Conservation (phyloP, 2,113 vertebrate species). For the Alligator sinensis region DNA sequence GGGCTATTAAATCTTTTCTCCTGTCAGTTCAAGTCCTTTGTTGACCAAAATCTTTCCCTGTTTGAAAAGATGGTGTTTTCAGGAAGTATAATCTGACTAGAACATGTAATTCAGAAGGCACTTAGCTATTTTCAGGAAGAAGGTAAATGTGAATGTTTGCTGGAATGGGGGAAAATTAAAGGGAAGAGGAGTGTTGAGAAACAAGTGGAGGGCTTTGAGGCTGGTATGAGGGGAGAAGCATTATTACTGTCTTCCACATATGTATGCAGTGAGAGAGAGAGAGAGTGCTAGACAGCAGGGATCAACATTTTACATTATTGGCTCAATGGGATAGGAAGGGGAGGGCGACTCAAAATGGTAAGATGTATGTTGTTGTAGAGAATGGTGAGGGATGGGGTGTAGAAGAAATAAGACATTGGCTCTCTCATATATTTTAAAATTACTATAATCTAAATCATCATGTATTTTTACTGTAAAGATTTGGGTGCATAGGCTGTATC, state of each 20-base stretch:
- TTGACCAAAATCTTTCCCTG: neutral
- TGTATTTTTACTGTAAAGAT: fast-evolving
- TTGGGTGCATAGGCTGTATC: fast-evolving
- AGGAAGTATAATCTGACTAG: too few relatives aligned
- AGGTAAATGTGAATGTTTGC: neutral
- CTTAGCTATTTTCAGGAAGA: too few relatives aligned
- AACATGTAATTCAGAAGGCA: too few relatives aligned
- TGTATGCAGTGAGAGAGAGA: neutral
- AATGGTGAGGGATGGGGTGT: neutral
- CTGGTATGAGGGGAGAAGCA: too few relatives aligned
- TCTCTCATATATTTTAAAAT: fast-evolving
- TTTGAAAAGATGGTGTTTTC: too few relatives aligned
- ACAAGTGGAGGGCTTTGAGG: neutral
- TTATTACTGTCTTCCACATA: neutral
- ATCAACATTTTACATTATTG: neutral
- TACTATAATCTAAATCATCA: too few relatives aligned
- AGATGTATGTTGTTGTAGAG: too few relatives aligned
- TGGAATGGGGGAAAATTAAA: neutral
- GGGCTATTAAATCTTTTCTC: neutral
- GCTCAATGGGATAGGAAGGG: neutral
- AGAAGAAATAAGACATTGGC: neutral
- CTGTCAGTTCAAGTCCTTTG: neutral
- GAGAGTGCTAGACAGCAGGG: neutral
- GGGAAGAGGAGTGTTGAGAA: neutral
- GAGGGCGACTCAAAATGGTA: neutral